Evolutionary conservation across 2,113 vertebrate genomes (phyloP).

Genomic region (Anhinga rufa): DNA sequence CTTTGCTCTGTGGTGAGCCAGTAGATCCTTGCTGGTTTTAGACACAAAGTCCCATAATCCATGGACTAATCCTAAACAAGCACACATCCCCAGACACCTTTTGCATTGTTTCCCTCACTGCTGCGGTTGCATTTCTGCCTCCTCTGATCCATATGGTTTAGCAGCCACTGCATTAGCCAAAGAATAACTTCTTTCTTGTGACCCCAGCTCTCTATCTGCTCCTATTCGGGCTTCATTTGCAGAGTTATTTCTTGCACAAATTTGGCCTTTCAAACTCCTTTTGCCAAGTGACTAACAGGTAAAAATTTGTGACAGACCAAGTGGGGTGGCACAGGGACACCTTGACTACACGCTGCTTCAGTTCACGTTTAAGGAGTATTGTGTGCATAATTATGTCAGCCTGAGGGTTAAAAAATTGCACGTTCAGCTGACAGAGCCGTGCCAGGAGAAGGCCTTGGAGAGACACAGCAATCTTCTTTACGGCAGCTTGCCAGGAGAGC

Average conservation of each 20-base stretch:
- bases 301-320: background rate
- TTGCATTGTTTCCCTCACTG: background rate
- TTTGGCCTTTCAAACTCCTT: background rate
- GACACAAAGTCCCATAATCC: background rate
- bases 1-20: background rate
- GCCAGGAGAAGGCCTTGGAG: background rate
- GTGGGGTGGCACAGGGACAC: background rate
- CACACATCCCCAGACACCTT: background rate
- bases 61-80: background rate
- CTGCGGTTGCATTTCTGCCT: background rate
- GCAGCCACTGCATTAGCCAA: background rate
- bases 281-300: background rate
- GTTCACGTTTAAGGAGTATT: background rate
- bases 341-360: fast-evolving
- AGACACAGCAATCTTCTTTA: background rate
- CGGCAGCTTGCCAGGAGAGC: background rate
- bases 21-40: background rate
- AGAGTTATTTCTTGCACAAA: background rate
- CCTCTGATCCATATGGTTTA: background rate
- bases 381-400: background rate
- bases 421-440: background rate
- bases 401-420: background rate
- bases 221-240: background rate
- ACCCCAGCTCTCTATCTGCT: background rate
- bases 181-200: background rate